A percentile compares a stretch with the other conserved stretches of the same genome.
Conservation (phyloP, 2,888 invertebrate genomes). For the Melinaea marsaeus region DNA sequence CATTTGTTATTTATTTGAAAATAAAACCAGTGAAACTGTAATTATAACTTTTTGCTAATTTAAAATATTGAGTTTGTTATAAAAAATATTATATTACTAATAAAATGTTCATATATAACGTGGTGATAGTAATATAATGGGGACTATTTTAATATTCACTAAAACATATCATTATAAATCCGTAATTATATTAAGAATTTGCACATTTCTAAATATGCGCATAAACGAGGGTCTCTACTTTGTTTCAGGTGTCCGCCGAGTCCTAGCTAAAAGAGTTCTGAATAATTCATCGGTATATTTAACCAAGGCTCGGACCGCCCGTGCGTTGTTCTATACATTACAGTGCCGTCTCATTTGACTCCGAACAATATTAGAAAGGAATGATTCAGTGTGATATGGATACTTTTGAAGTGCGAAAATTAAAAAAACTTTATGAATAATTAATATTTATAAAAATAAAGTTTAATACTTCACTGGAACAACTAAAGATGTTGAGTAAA, state of each 20-base stretch:
- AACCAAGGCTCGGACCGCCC: constrained; percentile 50
- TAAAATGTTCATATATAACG: no score
- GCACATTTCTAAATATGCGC: constrained; percentile 29
- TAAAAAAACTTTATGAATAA: constrained; percentile 11
- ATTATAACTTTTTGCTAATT: no score
- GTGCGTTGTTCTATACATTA: constrained; percentile 44
- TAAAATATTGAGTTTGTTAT: no score
- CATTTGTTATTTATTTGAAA: no score
- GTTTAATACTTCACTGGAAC: not conserved
- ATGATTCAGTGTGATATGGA: not conserved
- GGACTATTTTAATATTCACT: not conserved
- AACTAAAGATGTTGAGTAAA: no score
- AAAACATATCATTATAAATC: not conserved
- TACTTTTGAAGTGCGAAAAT: not conserved
- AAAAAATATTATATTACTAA: no score
- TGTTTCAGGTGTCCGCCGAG: constrained; percentile 68
- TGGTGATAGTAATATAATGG: no score
- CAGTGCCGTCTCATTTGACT: constrained; percentile 33
- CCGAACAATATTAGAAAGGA: constrained; percentile 6
- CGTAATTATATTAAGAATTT: constrained; percentile 13
- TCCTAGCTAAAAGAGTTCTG: constrained; percentile 66
- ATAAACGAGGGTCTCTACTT: constrained; percentile 66
- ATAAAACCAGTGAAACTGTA: no score
- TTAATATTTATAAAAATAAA: not conserved
- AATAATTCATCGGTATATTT: constrained; percentile 73